phyloP scores from a whole-genome alignment of 2,797 vertebrate species.

The Denticeps clupeoides region DNA sequence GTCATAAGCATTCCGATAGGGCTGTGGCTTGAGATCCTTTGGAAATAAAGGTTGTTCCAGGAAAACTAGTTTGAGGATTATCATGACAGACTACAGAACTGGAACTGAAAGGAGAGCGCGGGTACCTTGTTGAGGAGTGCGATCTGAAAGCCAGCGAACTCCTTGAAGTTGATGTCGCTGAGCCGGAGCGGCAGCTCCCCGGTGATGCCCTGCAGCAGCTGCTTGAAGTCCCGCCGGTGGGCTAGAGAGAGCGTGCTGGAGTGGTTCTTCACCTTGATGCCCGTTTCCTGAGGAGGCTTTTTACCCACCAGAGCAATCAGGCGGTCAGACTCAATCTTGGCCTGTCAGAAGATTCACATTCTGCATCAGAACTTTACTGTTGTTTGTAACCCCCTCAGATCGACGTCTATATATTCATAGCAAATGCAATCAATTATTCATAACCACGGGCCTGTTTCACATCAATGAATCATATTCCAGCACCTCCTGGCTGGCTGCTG shows the following conservation, averaged over 20 bases:
- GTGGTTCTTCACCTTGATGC: constrained; percentile 94
- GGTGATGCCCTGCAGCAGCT: constrained; percentile 82
- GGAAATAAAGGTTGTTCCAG: too few species aligned
- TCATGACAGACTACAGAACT: too few species aligned
- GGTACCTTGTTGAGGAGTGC: constrained; percentile 87
- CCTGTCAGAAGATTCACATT: constrained; percentile 48
- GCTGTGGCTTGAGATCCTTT: constrained; percentile 88
- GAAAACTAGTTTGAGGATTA: too few species aligned
- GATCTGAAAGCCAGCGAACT: constrained; percentile 89
- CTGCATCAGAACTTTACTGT: neutral
- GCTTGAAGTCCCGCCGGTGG: constrained; percentile 79
- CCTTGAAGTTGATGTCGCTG: constrained; percentile 81
- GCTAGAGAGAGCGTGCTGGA: constrained; percentile 72
- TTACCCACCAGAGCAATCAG: constrained; percentile 93
- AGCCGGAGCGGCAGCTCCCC: constrained; percentile 75
- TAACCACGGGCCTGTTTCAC: neutral
- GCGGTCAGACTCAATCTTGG: constrained; percentile 92
- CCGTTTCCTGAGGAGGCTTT: constrained; percentile 85
- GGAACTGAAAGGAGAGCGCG: neutral
- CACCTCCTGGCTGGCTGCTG: neutral
- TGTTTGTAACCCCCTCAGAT: neutral
- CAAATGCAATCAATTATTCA: neutral
- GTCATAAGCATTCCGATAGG: constrained; percentile 91
- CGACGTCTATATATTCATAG: neutral
- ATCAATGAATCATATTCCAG: neutral